Evolutionary conservation across 2,888 invertebrate genomes (phyloP), one percentile per base, ranked within the genome.

Genomic region (Drosophila colorata): DNA sequence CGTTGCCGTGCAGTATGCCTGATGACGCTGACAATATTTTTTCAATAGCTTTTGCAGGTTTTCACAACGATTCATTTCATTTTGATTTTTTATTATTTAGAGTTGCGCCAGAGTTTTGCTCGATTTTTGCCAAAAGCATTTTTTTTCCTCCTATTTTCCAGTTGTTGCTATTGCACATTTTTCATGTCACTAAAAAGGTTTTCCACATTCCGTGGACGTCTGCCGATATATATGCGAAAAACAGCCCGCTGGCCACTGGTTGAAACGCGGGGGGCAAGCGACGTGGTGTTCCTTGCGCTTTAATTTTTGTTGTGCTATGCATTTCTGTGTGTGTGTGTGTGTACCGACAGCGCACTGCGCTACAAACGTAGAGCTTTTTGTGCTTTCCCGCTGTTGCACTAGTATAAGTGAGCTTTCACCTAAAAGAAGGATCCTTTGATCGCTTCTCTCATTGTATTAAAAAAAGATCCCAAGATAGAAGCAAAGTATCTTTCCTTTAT

Each of bases 31-130:
- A 66, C 84, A 83, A 88, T 83, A 86, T 83, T 83, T 82, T 78
- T 86, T 83, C 84, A 80, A 88, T 86, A 83, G 71, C 61, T 77
- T 71, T 65, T 55, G 52, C 66, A 58, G 64, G 55, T 79, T 77
- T 65, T 48, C 67, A 46, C 69, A 85, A 68, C 82, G 79, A 78
- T 69, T 78, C 82, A 78, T 85, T 87, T 84, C 79, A 58, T 85
- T 87, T 74, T 88, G 85, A 88, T 88, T 85, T 88, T 88, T 88
- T 89, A 81, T 85, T 89, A 88, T 87, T 87, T 87, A 70, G 76
- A 74, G 64, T 61, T 70, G 52, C 47, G 58, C 49, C 44, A 25
- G 40, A 47, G 41, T 40, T 41, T 52, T 52, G 31, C 20, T 41
- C 41, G 28, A 16, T 28, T 64, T 70, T 56, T 11, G 31, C 31